These are phyloP conservation scores for Ascidia mentula DNA, from an alignment of 23 tunicate genomes.

Conservation along the genomic window DNA sequence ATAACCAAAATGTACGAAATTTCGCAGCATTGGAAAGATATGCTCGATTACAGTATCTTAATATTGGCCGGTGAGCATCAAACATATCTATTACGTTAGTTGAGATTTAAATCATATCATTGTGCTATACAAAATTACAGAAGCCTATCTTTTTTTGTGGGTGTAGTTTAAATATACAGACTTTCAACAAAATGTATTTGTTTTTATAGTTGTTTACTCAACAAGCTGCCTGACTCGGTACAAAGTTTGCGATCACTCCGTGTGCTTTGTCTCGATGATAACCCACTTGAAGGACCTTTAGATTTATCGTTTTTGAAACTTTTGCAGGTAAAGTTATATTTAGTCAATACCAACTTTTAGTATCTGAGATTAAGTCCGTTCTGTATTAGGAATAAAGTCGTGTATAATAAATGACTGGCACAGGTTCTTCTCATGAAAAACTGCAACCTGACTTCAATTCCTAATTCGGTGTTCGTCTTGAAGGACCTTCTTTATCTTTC, in stretches of 20 bases:
- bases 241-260: conserved; percentile 17
- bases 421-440: conserved; percentile 33
- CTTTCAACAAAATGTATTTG: too few species aligned
- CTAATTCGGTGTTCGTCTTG: neutral
- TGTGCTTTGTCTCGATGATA: conserved; percentile 30
- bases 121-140: too few species aligned
- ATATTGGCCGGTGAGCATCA: conserved; percentile 26
- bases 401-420: too few species aligned
- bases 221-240: conserved; percentile 21
- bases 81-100: too few species aligned
- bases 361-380: too few species aligned
- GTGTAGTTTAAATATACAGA: too few species aligned
- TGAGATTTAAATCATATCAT: too few species aligned
- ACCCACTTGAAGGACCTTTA: neutral
- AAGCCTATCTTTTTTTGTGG: too few species aligned
- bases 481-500: conserved; percentile 22
- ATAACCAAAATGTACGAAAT: neutral
- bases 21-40: neutral
- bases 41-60: conserved; percentile 16
- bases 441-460: conserved; percentile 21
- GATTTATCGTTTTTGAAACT: conserved; percentile 20
- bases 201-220: neutral
- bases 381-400: too few species aligned
- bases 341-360: too few species aligned
- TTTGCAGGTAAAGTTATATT: conserved; percentile 39